phyloP scores from a whole-genome alignment of 2,797 vertebrate genomes.

The Rhyacichthys aspro region DNA sequence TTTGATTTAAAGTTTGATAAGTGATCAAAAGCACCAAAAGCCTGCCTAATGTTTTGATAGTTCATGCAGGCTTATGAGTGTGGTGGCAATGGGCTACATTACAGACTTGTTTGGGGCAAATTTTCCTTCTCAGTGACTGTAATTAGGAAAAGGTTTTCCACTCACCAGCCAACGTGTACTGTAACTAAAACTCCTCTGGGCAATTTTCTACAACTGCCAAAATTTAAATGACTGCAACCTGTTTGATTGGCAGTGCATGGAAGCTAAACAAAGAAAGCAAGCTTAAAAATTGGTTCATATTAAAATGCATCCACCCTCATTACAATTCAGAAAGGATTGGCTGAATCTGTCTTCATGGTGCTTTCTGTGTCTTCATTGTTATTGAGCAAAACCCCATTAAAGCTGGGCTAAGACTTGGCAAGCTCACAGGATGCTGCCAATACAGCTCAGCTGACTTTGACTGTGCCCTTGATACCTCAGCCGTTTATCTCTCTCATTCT shows the following conservation, averaged over 20 bases:
- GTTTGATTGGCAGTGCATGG: slow-evolving; percentile 53
- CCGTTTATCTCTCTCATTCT: slow-evolving; percentile 35
- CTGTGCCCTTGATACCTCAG: slow-evolving; percentile 64
- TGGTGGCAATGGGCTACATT: slow-evolving; percentile 41
- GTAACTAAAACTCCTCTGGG: slow-evolving; percentile 45
- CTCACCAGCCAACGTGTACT: slow-evolving; percentile 30
- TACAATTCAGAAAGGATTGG: slow-evolving; percentile 63
- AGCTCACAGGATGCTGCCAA: slow-evolving; percentile 62
- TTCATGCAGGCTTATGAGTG: slow-evolving; percentile 34
- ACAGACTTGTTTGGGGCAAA: slow-evolving; percentile 55
- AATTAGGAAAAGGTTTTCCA: slow-evolving; percentile 59
- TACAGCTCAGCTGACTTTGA: slow-evolving; percentile 69
- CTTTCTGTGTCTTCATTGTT: slow-evolving; percentile 67
- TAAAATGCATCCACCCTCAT: slow-evolving; percentile 59
- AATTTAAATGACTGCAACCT: slow-evolving; percentile 52
- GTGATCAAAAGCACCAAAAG: slow-evolving; percentile 33
- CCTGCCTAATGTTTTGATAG: slow-evolving; percentile 33
- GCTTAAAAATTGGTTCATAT: slow-evolving; percentile 18
- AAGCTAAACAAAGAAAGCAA: slow-evolving; percentile 33
- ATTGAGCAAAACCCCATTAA: slow-evolving; percentile 74
- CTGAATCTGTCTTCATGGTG: slow-evolving; percentile 55
- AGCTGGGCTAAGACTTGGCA: slow-evolving; percentile 62
- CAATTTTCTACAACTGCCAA: slow-evolving; percentile 45
- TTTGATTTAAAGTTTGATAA: slow-evolving; percentile 21
- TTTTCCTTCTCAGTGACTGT: slow-evolving; percentile 48